Percentiles rank a stretch among this genome's conserved stretches.
phyloP scores from a whole-genome alignment of 1,140 invertebrate genomes.

The Pentalonia nigronervosa region DNA sequence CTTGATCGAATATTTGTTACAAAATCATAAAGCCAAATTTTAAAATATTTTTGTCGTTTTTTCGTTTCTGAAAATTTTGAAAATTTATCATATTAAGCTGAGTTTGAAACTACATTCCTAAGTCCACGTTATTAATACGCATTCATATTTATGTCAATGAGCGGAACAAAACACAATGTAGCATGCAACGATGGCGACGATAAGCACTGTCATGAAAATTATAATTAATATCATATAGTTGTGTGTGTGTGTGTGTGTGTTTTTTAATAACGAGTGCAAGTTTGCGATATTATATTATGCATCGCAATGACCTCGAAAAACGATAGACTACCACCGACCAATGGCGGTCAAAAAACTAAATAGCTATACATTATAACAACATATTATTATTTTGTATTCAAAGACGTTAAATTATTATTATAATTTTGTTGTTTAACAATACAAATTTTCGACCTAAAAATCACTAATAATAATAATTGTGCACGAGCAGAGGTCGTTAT shows the following conservation, averaged over 20 bases:
- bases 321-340: not conserved
- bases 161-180: not conserved
- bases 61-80: no score
- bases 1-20: no score
- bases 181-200: not conserved
- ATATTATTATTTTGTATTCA: not conserved
- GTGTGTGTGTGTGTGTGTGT: not conserved
- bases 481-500: not conserved
- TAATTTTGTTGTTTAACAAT: not conserved
- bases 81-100: no score
- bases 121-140: no score
- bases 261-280: not conserved
- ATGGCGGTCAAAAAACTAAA: not conserved
- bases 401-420: not conserved
- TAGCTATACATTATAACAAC: not conserved
- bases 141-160: not conserved
- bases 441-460: not conserved
- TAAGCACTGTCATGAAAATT: not conserved
- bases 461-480: not conserved
- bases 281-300: not conserved
- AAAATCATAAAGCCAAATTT: no score
- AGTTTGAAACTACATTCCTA: no score
- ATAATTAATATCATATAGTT: not conserved
- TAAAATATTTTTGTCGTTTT: no score
- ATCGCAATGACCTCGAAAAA: not conserved